These are phyloP conservation scores for Nymphalis io DNA, from an alignment of 1,140 invertebrate species.

Conservation along the genomic window DNA sequence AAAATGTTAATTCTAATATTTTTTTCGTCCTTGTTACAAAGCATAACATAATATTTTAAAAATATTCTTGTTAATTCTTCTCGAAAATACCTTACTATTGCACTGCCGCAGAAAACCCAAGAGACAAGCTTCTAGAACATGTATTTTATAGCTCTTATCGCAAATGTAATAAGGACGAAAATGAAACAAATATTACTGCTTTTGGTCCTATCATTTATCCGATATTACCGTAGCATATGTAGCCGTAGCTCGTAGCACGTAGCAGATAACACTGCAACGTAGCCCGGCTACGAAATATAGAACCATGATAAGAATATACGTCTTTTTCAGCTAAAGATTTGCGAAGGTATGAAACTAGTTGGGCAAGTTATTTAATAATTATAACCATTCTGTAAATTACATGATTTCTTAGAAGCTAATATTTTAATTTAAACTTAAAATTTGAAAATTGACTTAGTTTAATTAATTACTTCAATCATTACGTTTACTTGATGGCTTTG, in stretches of 20 bases:
- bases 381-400: no score
- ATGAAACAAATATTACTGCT: background rate
- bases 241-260: constrained; percentile 31
- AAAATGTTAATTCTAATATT: no score
- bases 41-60: background rate
- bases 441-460: no score
- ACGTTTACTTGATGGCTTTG: no score
- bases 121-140: background rate
- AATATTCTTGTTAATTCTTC: background rate
- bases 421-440: no score
- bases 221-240: constrained; percentile 30
- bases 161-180: background rate
- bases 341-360: background rate
- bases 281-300: constrained; percentile 29
- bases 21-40: no score
- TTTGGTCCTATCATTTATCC: constrained; percentile 12
- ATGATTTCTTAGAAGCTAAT: no score
- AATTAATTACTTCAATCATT: no score
- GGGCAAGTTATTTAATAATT: no score
- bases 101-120: background rate
- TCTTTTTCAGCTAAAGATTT: constrained; percentile 20
- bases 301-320: constrained; percentile 16
- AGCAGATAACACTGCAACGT: constrained; percentile 25
- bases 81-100: background rate
- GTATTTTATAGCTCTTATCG: background rate